Base-by-base conservation (phyloP, 2,797 vertebrate genomes). In the Semotilus atromaculatus region DNA sequence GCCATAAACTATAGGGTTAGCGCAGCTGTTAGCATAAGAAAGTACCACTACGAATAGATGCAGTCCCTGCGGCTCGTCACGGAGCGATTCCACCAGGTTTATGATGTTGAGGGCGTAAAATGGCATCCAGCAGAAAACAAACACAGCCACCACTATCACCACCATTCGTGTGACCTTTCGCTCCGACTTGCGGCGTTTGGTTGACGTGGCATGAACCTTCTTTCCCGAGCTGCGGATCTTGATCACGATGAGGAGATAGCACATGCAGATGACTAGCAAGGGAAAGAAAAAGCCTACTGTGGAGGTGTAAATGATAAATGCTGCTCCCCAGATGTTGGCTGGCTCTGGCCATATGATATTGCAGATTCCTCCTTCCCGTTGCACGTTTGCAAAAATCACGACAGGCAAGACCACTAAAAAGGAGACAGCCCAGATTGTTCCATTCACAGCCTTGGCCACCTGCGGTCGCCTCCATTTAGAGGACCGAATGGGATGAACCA, bases 1-100 rank as follows among this genome's bases (percentile, higher is more conserved):
- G 72, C 96, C 97, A 0, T 99, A 99, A 29, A 99, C 96, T 21
- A 99, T 95, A 26, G 98, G 98, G 90, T 99, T 99, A 89, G 98
- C 98, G 0, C 98, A 99, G 93, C 98, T 99, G 94, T 99, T 99
- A 67, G 98, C 97, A 0, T 99, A 99, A 76, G 96, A 96, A 1
- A 99, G 94, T 80, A 99, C 93, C 1, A 99, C 97, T 14, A 97
- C 95, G 0, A 97, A 98, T 88, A 96, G 98, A 93, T 99, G 99
- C 8, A 99, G 90, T 0, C 97, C 96, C 13, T 94, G 92, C 0
- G 97, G 96, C 83, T 97, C 96, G 0, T 95, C 90, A 0, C 97
- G 98, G 85, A 98, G 94, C 0, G 94, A 93, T 68, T 97, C 94
- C 66, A 97, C 93, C 89, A 98, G 91, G 92, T 99, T 99, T 90